These are phyloP conservation scores for Acrobasis consociella DNA, from an alignment of 2,888 invertebrate species.

Conservation along the genomic window DNA sequence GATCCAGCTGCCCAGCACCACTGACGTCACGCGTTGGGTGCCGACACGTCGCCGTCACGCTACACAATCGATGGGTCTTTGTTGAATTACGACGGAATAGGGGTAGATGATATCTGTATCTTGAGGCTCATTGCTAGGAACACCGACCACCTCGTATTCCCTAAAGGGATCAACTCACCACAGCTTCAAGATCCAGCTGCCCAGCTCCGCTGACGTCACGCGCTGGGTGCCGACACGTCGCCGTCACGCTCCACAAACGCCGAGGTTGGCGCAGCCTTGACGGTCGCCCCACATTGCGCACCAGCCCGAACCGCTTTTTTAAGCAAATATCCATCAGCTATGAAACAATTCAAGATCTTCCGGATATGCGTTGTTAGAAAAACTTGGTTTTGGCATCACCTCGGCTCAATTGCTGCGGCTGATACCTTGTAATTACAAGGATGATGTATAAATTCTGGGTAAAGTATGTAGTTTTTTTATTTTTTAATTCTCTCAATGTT, in stretches of 20 bases:
- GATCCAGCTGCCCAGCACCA: too few relatives aligned
- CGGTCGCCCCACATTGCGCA: conserved; percentile 76
- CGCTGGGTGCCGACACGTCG: conserved; percentile 79
- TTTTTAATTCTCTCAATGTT: too few relatives aligned
- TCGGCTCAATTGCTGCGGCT: not conserved
- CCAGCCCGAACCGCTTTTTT: conserved; percentile 71
- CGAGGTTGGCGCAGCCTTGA: conserved; percentile 80
- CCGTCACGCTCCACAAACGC: conserved; percentile 81
- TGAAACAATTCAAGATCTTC: conserved; percentile 48
- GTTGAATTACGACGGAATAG: too few relatives aligned
- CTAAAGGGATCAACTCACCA: not conserved
- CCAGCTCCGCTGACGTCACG: conserved; percentile 62
- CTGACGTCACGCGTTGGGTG: too few relatives aligned
- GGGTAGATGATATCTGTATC: too few relatives aligned
- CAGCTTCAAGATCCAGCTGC: conserved; percentile 3
- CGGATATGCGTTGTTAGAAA: conserved; percentile 34
- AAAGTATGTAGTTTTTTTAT: too few relatives aligned
- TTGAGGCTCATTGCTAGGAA: too few relatives aligned
- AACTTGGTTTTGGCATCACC: conserved; percentile 11
- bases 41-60: too few relatives aligned
- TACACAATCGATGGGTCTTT: too few relatives aligned
- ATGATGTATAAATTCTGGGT: not conserved
- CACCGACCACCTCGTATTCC: too few relatives aligned
- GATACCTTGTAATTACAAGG: not conserved
- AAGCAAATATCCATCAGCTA: conserved; percentile 56